Evolutionary conservation across 2,888 invertebrate genomes (phyloP), one percentile per base, ranked within the genome.

Genomic region (Heliconius erato): DNA sequence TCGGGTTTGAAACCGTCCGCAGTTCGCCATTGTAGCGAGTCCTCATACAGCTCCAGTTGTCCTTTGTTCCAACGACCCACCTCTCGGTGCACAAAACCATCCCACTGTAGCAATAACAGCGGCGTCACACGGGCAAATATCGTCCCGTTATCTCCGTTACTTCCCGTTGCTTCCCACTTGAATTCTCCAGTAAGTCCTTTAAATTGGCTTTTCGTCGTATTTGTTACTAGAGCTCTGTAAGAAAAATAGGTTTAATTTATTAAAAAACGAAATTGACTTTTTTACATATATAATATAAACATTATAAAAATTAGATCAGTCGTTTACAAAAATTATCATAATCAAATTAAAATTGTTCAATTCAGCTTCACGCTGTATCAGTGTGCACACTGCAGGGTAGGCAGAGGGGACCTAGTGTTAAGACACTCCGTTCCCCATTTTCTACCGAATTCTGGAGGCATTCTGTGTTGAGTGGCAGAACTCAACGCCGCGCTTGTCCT

Each of bases 1-100:
- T 98, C 98, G 82, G 98, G 98, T 82, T 90, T 92, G 59, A 89
- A 89, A 3, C 97, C 96, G 87, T 96, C 96, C 0, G 92, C 87
- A 0, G 97, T 97, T 72, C 97, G 92, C 98, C 98, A 98, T 23
- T 85, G 97, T 92, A 77, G 94, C 44, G 96, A 94, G 1, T 97
- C 93, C 97, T 97, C 98, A 4, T 96, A 94, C 0, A 98, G 97
- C 49, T 97, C 92, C 87, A 98, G 98, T 98, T 98, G 98, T 0
- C 97, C 97, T 91, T 97, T 97, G 12, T 97, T 97, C 97, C 54
- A 97, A 97, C 97, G 97, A 97, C 90, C 97, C 93, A 90, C 97
- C 96, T 89, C 96, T 96, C 16, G 98, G 97, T 86, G 82, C 80
- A 80, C 16, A n/a, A 84, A 87, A 11, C 85, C 86, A 82, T 88